Conservation (phyloP, 1,140 invertebrate genomes). For the Acromyrmex charruanus region DNA sequence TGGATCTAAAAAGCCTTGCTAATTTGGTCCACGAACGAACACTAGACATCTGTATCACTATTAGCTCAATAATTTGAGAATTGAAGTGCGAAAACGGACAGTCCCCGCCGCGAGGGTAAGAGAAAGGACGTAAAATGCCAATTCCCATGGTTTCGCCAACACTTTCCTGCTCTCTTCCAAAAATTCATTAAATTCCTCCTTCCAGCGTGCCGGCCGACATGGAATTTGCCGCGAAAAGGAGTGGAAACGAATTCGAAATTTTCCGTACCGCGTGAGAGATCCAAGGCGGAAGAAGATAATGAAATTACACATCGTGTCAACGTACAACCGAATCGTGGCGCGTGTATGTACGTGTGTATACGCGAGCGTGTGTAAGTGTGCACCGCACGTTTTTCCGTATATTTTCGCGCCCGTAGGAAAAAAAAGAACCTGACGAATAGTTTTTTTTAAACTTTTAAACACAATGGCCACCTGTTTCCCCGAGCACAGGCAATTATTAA, state of each 20-base stretch:
- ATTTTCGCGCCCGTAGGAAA: constrained; percentile 50
- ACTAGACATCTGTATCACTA: neutral
- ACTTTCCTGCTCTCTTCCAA: constrained; percentile 9
- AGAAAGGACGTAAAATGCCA: neutral
- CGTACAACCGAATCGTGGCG: constrained; percentile 43
- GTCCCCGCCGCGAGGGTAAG: neutral
- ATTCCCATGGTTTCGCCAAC: constrained; percentile 21
- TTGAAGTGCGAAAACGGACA: neutral
- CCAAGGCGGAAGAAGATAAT: constrained; percentile 53
- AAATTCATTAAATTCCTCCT: constrained; percentile 51
- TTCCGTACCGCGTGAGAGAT: constrained; percentile 47
- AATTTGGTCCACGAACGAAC: neutral
- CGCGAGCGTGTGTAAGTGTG: neutral
- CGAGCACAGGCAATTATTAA: constrained; percentile 55
- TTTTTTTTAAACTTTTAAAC: constrained; percentile 55
- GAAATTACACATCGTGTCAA: constrained; percentile 62
- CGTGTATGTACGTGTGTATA: neutral
- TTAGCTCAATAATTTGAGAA: constrained; percentile 1
- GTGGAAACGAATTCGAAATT: constrained; percentile 51
- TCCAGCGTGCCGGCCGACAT: neutral
- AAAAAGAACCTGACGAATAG: constrained; percentile 1
- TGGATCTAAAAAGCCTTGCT: neutral
- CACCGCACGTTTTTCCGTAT: constrained; percentile 48
- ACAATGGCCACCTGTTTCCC: constrained; percentile 52
- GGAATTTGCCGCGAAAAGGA: constrained; percentile 45